Evolutionary conservation across 1,140 invertebrate species (phyloP).

Genomic region (Scylla paramamosain): DNA sequence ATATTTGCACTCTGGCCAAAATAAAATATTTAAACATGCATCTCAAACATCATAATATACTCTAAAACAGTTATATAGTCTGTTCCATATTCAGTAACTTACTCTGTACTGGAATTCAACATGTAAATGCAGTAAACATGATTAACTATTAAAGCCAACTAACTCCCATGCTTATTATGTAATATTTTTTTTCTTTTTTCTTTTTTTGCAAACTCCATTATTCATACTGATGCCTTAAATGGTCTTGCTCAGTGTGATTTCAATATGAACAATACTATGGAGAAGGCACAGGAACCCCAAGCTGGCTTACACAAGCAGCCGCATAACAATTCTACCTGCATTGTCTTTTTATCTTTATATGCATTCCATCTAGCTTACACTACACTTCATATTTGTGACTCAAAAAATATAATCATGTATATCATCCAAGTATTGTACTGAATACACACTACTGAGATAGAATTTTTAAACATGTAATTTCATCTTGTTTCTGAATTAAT

Average conservation of each 20-base stretch:
- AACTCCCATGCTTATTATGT: conserved; percentile 21
- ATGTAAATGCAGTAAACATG: conserved; percentile 59
- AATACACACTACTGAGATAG: background rate
- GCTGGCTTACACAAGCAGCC: background rate
- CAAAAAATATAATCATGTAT: background rate
- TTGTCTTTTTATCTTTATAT: conserved; percentile 21
- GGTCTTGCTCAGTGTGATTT: conserved; percentile 65
- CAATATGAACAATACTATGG: conserved; percentile 44
- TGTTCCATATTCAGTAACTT: conserved; percentile 32
- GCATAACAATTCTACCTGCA: background rate
- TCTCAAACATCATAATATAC: background rate
- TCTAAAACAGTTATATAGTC: background rate
- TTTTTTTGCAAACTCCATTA: conserved; percentile 42
- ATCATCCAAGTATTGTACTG: background rate
- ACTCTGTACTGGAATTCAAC: conserved; percentile 62
- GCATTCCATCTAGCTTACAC: background rate
- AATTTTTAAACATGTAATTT: background rate
- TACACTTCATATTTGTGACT: background rate
- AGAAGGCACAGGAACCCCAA: conserved; percentile 53
- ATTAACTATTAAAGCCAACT: conserved; percentile 45
- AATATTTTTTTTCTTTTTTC: conserved; percentile 28
- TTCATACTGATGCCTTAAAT: conserved; percentile 46
- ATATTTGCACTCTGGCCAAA: conserved; percentile 45
- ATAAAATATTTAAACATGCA: conserved; percentile 16
- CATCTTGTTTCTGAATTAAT: background rate